Evolutionary conservation across 2,888 invertebrate genomes (phyloP).

Genomic region (Drosophila incognita): DNA sequence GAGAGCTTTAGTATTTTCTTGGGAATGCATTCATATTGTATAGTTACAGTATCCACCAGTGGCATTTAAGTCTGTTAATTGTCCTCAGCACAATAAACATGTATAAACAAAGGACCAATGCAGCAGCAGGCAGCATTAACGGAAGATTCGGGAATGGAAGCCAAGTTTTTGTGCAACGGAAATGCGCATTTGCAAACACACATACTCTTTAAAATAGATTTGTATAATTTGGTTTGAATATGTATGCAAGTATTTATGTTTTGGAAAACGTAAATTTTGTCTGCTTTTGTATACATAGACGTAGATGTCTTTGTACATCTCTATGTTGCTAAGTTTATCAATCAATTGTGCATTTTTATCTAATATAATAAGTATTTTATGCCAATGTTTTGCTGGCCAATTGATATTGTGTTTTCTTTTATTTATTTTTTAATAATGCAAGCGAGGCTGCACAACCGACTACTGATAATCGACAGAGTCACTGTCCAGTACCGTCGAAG

Average conservation of each 20-base stretch:
- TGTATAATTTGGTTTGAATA: slow-evolving; percentile 41
- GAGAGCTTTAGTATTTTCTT: slow-evolving; percentile 24
- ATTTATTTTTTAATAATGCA: slow-evolving; percentile 31
- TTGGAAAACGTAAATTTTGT: slow-evolving; percentile 46
- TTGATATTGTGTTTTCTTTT: slow-evolving; percentile 39
- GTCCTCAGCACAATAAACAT: slow-evolving; percentile 26
- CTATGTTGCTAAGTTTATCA: slow-evolving; percentile 17
- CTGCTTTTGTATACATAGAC: slow-evolving; percentile 15
- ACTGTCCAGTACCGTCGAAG: slow-evolving; percentile 83
- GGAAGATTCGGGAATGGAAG: slow-evolving; percentile 70
- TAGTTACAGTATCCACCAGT: slow-evolving; percentile 72
- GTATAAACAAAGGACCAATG: slow-evolving; percentile 38
- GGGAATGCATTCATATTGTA: slow-evolving; percentile 31
- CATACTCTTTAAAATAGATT: slow-evolving; percentile 11
- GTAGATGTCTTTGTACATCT: neutral
- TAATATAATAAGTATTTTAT: slow-evolving; percentile 58
- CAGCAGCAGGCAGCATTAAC: slow-evolving; percentile 46
- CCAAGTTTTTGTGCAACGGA: slow-evolving; percentile 45
- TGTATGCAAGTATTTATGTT: slow-evolving; percentile 5
- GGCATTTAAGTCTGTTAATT: slow-evolving; percentile 67
- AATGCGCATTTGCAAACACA: slow-evolving; percentile 23
- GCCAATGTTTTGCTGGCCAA: slow-evolving; percentile 65
- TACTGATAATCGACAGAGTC: slow-evolving; percentile 83
- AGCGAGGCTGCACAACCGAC: slow-evolving; percentile 50
- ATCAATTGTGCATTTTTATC: slow-evolving; percentile 62